A percentile compares a stretch with the other conserved stretches of the same genome.
These are phyloP conservation scores for Agrotis exclamationis DNA, from an alignment of 2,888 invertebrate species.

Conservation along the genomic window DNA sequence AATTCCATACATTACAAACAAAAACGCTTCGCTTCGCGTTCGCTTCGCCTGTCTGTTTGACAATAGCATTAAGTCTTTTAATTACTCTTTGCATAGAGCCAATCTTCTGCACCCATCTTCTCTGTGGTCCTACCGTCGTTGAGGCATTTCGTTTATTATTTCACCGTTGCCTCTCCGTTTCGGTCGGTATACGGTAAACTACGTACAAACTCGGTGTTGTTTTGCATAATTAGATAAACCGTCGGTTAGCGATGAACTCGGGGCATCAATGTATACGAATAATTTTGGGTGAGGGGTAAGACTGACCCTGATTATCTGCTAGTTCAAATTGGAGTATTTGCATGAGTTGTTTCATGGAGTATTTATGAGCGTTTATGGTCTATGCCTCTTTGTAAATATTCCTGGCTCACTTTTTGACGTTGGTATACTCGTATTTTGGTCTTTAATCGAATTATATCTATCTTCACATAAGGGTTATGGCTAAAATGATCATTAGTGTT, in stretches of 20 bases:
- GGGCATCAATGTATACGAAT: constrained; percentile 68
- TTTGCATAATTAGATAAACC: constrained; percentile 86
- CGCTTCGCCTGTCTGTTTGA: too few relatives aligned
- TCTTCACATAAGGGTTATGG: too few relatives aligned
- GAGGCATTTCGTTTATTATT: constrained; percentile 80
- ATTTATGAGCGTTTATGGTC: neutral
- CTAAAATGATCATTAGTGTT: too few relatives aligned
- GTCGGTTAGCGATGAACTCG: constrained; percentile 75
- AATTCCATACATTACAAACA: too few relatives aligned
- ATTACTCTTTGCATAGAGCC: fast-evolving
- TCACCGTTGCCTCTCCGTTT: constrained; percentile 69
- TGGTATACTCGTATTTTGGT: too few relatives aligned
- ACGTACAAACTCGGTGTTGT: constrained; percentile 78
- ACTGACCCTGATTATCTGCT: constrained; percentile 41
- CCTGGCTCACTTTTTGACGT: too few relatives aligned
- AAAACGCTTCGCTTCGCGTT: too few relatives aligned
- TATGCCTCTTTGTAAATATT: too few relatives aligned
- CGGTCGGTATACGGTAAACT: constrained; percentile 73
- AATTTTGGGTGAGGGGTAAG: constrained; percentile 44
- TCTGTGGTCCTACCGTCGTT: constrained; percentile 54
- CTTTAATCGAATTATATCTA: too few relatives aligned
- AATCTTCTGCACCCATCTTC: neutral
- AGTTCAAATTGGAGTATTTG: constrained; percentile 32
- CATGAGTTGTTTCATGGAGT: constrained; percentile 6
- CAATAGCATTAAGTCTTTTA: too few relatives aligned